phyloP scores from a whole-genome alignment of 2,797 vertebrate species.

The Xyrichtys novacula region DNA sequence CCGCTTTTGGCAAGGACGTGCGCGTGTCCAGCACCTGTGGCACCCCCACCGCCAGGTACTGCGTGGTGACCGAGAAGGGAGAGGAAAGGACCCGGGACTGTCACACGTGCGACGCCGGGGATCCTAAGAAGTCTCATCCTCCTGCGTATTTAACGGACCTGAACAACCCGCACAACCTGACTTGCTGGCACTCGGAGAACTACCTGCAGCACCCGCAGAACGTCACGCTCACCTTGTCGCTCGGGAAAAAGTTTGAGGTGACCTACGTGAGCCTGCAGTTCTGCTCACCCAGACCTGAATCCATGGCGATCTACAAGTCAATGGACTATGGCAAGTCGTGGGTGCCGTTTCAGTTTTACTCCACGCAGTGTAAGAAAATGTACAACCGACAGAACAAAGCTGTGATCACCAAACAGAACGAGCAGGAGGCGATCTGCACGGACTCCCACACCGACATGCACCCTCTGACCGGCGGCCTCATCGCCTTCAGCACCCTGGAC shows the following conservation, averaged over 20 bases:
- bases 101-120: slow-evolving; percentile 94
- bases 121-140: slow-evolving; percentile 94
- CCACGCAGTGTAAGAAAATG: slow-evolving; percentile 98
- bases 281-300: slow-evolving; percentile 97
- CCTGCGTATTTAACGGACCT: slow-evolving; percentile 95
- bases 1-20: slow-evolving; percentile 98
- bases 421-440: slow-evolving; percentile 99
- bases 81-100: slow-evolving; percentile 93
- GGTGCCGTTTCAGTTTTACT: slow-evolving; percentile 98
- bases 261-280: slow-evolving; percentile 99
- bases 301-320: slow-evolving; percentile 98
- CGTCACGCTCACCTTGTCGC: slow-evolving; percentile 94
- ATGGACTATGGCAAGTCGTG: slow-evolving; percentile 99
- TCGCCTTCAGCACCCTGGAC: slow-evolving; percentile 99
- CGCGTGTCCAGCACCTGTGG: slow-evolving; percentile 97
- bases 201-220: slow-evolving; percentile 95
- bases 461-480: slow-evolving; percentile 94
- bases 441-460: slow-evolving; percentile 99
- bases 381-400: slow-evolving; percentile 94
- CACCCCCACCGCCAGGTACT: slow-evolving; percentile 90
- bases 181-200: slow-evolving; percentile 98
- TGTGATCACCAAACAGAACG: slow-evolving; percentile 96
- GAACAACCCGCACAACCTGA: slow-evolving; percentile 99
- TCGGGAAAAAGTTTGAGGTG: slow-evolving; percentile 99
- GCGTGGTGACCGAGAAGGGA: slow-evolving; percentile 93